A percentile compares a stretch with the other conserved stretches of the same genome.
phyloP scores from a whole-genome alignment of 37 sponge, comb jelly and placozoan species.

The Hormiphora californensis region DNA sequence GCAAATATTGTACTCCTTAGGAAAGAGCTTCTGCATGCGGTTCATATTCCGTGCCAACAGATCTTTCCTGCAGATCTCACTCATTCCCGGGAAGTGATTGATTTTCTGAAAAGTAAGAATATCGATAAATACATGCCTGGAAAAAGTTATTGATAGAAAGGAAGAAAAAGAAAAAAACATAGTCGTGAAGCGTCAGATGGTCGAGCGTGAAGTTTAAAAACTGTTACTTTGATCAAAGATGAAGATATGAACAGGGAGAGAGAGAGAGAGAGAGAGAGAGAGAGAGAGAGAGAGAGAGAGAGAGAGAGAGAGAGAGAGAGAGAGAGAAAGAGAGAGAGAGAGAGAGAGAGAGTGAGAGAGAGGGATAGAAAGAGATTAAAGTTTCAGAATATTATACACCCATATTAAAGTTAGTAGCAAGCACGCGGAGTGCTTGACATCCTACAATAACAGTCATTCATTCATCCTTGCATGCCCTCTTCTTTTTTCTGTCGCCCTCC shows the following conservation, averaged over 20 bases:
- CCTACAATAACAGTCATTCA: too few species aligned
- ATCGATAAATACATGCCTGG: not conserved
- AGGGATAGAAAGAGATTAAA: not conserved
- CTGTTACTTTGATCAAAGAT: not conserved
- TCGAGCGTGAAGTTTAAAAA: too few species aligned
- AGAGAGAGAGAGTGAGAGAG: slow-evolving; percentile 26
- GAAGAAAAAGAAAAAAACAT: not conserved
- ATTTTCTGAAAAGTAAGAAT: slow-evolving; percentile 70
- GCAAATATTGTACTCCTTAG: slow-evolving; percentile 86
- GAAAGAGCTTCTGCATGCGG: slow-evolving; percentile 88
- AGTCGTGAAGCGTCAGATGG: too few species aligned
- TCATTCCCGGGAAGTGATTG: slow-evolving; percentile 99
- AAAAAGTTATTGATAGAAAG: not conserved
- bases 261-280: slow-evolving; percentile 9
- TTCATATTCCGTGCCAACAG: slow-evolving; percentile 90
- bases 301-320: too few species aligned
- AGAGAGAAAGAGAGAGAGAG: too few species aligned
- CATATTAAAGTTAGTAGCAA: too few species aligned
- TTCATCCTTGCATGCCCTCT: too few species aligned
- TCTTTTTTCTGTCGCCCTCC: too few species aligned
- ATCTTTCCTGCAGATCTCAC: slow-evolving; percentile 96
- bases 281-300: too few species aligned
- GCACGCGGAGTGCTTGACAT: too few species aligned
- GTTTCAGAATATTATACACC: too few species aligned
- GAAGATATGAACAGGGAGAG: not conserved